A percentile compares a stretch with the other conserved stretches of the same genome.
phyloP scores from a whole-genome alignment of 1,140 invertebrate species.

The Nasonia vitripennis region DNA sequence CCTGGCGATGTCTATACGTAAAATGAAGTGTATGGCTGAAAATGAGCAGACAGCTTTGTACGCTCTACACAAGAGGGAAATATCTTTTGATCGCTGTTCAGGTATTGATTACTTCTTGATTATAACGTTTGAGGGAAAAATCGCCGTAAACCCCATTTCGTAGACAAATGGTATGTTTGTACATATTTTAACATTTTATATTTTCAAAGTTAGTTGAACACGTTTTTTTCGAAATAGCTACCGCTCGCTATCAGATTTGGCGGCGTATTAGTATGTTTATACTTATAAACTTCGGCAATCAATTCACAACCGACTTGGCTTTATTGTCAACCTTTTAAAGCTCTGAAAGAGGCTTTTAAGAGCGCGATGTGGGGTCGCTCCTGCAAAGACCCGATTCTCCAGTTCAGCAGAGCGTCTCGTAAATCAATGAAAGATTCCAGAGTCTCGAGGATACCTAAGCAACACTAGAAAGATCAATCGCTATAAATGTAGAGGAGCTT shows the following conservation, averaged over 20 bases:
- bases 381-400: slow-evolving; percentile 12
- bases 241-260: too few species aligned
- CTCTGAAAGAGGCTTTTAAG: slow-evolving; percentile 37
- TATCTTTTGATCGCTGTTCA: slow-evolving; percentile 15
- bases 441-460: not conserved
- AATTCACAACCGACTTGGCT: slow-evolving; percentile 32
- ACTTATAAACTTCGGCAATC: not conserved
- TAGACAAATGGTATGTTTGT: too few species aligned
- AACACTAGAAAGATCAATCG: slow-evolving; percentile 19
- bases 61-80: not conserved
- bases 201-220: too few species aligned
- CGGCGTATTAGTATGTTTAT: too few species aligned
- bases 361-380: not conserved
- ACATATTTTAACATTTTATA: too few species aligned
- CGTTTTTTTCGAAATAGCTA: too few species aligned
- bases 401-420: slow-evolving; percentile 17
- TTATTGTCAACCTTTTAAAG: slow-evolving; percentile 32
- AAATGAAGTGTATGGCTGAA: slow-evolving; percentile 11
- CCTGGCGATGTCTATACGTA: not conserved
- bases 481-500: slow-evolving; percentile 29
- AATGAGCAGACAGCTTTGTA: slow-evolving; percentile 15
- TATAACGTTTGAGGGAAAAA: not conserved
- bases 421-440: slow-evolving; percentile 37
- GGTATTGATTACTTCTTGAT: not conserved
- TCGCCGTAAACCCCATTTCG: too few species aligned